Evolutionary conservation across 2,888 invertebrate genomes (phyloP), one percentile per base, ranked within the genome.

Genomic region (Stenurella melanura): DNA sequence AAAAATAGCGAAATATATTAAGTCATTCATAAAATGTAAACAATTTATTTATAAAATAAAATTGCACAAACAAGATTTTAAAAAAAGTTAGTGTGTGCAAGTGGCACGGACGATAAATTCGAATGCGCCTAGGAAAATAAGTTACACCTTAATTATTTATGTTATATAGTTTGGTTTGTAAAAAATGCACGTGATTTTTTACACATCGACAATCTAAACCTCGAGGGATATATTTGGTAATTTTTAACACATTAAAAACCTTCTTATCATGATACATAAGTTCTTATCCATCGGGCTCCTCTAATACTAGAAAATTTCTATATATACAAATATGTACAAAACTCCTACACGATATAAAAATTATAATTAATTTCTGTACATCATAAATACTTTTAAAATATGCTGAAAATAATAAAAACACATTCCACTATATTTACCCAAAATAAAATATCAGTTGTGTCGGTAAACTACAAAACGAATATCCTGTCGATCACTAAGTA

Each of bases 251-350:
- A 34, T 18, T 38, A 68, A 74, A 73, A 57, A 64, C 42, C 67
- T 17, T n/a, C 2, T 50, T 61, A 60, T 56, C 67, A 58, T 74
- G 50, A 64, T 73, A 71, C 56, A 30, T 26, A 69, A 38, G n/a
- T 73, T 34, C 66, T 73, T 58, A 57, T 50, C 50, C 50, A 34
- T 17, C n/a, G 67, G 21, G 50, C 38, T 71, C n/a, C 42, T 54
- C 68, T 69, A 74, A 68, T 19, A 54, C 74, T 74, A 74, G 10
- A 54, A 63, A 72, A 42, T 12, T 60, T 64, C 19, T 74, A 54
- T 74, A 74, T 74, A 74, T 74, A 74, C 74, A 74, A 50, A 60
- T 74, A 67, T 74, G 30, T 74, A 74, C 74, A 74, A 61, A 61
- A 63, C 50, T 68, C 34, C 21, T 38, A 26, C 7, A 56, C 9